These are phyloP conservation scores for Brotula barbata DNA, from an alignment of 2,797 vertebrate species.

Conservation along the genomic window DNA sequence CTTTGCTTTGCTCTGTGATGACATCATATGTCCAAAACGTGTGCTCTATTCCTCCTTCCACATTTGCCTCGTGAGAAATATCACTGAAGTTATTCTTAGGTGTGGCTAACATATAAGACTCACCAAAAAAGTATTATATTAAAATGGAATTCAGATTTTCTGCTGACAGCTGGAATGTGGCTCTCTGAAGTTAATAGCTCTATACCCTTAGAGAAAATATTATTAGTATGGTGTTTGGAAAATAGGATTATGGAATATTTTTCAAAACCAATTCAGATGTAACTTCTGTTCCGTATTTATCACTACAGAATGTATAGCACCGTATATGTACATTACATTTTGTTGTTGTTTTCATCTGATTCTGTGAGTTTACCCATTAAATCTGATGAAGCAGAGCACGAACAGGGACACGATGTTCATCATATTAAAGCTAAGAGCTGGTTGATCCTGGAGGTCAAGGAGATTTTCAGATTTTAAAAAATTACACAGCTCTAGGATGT, in stretches of 20 bases:
- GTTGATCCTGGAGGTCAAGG: too few species aligned
- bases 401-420: too few species aligned
- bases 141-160: conserved; percentile 51
- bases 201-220: conserved; percentile 55
- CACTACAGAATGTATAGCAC: conserved; percentile 6
- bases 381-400: conserved; percentile 1
- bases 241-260: conserved; percentile 43
- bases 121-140: conserved; percentile 44
- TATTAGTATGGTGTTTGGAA: conserved; percentile 33
- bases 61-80: conserved; percentile 30
- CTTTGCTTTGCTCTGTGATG: too few species aligned
- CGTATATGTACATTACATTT: conserved; percentile 4
- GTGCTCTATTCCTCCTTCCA: conserved; percentile 3
- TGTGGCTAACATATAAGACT: conserved; percentile 29
- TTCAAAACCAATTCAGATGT: conserved; percentile 34
- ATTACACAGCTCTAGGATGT: not conserved
- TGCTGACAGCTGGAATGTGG: conserved; percentile 44
- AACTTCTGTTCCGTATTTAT: conserved; percentile 28
- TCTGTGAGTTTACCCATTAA: conserved; percentile 1
- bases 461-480: too few species aligned
- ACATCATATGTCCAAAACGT: too few species aligned
- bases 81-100: conserved; percentile 31
- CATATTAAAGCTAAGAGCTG: too few species aligned
- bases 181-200: conserved; percentile 56
- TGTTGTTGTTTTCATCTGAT: not conserved